These are phyloP conservation scores for Capromys pilorides DNA, from an alignment of 2,797 vertebrate genomes.

Conservation along the genomic window DNA sequence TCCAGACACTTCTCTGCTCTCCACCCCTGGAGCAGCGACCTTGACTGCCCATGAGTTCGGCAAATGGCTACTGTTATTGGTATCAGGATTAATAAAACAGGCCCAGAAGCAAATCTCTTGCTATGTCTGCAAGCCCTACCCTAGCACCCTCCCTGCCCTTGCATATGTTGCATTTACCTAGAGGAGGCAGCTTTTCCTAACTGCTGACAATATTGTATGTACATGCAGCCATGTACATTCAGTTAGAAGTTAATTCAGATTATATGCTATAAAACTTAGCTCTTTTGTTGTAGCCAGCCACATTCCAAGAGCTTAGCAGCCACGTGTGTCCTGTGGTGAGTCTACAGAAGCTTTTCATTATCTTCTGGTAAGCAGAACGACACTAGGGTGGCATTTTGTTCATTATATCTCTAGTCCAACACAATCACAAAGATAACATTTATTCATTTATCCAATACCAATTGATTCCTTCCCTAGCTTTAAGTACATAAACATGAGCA, in stretches of 20 bases:
- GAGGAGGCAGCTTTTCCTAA: neutral
- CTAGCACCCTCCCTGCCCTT: neutral
- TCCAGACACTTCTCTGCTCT: neutral
- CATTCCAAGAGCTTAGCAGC: neutral
- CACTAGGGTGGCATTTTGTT: neutral
- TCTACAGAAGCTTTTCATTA: neutral
- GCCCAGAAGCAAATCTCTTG: neutral
- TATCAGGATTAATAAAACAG: neutral
- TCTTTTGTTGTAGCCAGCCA: neutral
- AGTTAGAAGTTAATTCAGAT: neutral
- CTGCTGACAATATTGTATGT: neutral
- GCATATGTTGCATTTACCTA: neutral
- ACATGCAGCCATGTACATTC: neutral
- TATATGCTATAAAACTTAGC: neutral
- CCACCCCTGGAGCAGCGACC: neutral
- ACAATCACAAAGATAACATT: neutral
- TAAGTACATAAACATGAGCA: neutral
- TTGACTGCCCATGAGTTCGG: neutral
- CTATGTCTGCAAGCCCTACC: neutral
- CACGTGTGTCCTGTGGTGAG: neutral
- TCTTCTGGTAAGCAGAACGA: fast-evolving
- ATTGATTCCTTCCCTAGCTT: neutral
- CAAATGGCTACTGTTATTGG: neutral
- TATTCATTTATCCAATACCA: neutral
- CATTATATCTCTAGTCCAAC: neutral